These are phyloP conservation scores for Colletes latitarsis DNA, from an alignment of 1,140 invertebrate genomes.

Conservation along the genomic window DNA sequence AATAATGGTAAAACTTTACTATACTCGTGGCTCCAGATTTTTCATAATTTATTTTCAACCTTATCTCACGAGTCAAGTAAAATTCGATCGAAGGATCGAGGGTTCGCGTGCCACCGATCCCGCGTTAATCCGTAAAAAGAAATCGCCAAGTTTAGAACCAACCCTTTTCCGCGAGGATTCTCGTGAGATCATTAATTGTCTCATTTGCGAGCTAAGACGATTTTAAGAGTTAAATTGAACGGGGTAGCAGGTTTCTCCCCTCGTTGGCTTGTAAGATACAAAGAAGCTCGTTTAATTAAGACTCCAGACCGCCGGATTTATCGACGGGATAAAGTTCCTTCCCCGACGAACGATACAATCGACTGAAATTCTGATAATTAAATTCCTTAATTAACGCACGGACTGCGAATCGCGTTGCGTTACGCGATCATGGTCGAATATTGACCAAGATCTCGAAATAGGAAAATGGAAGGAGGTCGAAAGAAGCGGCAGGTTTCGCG, in stretches of 20 bases:
- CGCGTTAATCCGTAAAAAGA: too few relatives aligned
- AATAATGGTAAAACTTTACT: not conserved
- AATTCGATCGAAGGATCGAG: too few relatives aligned
- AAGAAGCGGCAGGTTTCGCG: conserved; percentile 4
- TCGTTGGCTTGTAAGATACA: too few relatives aligned
- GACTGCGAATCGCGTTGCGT: conserved; percentile 4
- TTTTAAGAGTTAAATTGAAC: conserved; percentile 27
- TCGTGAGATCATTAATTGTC: not conserved
- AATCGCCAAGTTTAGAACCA: too few relatives aligned
- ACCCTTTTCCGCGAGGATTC: too few relatives aligned
- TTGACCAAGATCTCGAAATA: not conserved
- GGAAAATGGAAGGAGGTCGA: not conserved
- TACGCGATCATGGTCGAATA: not conserved
- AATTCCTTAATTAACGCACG: conserved; percentile 37
- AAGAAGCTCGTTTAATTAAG: conserved; percentile 48
- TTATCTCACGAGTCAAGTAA: too few relatives aligned
- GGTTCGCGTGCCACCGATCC: too few relatives aligned
- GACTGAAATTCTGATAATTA: conserved; percentile 31
- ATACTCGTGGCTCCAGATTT: too few relatives aligned
- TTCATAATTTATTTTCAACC: too few relatives aligned
- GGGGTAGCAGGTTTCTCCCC: not conserved
- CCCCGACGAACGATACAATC: conserved; percentile 4
- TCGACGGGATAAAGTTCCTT: conserved; percentile 20
- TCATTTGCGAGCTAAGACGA: not conserved
- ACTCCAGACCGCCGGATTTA: conserved; percentile 32